A percentile compares a stretch with the other conserved stretches of the same genome.
These are phyloP conservation scores for Sylvietta virens DNA, from an alignment of 2,113 vertebrate species.

Conservation along the genomic window DNA sequence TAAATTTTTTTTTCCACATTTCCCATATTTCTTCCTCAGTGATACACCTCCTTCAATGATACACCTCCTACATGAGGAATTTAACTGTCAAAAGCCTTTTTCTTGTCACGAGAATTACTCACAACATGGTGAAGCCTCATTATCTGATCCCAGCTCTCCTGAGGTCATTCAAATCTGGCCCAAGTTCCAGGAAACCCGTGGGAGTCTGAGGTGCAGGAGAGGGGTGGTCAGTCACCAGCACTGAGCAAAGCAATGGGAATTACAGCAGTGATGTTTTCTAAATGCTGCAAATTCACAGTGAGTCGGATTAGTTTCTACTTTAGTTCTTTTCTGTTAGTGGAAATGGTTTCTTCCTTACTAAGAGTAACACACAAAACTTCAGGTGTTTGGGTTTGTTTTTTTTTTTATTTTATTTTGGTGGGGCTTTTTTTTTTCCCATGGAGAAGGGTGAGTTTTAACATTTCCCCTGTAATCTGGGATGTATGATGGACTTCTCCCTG, in stretches of 20 bases:
- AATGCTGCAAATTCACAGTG: not conserved
- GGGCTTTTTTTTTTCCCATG: not conserved
- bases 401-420: not conserved
- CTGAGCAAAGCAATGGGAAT: not conserved
- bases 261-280: not conserved
- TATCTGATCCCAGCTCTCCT: not conserved
- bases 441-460: not conserved
- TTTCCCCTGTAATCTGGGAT: not conserved
- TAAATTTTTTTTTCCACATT: not conserved
- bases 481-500: not conserved
- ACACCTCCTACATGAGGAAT: not conserved
- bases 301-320: not conserved
- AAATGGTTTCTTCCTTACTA: not conserved
- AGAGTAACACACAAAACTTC: not conserved
- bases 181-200: not conserved
- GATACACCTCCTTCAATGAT: not conserved
- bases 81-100: not conserved
- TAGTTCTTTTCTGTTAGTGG: not conserved
- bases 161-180: not conserved
- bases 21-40: not conserved
- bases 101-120: not conserved
- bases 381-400: not conserved
- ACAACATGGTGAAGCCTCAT: fast-evolving
- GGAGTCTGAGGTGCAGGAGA: not conserved
- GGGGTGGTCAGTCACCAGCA: not conserved